A percentile compares a stretch with the other conserved stretches of the same genome.
Evolutionary conservation across 2,113 vertebrate species (phyloP).

Genomic region (western clawed frog (Xenopus tropicalis)): UCB_Xtro_10.0 CM004443.2:32481001-32481500

Average conservation of each 20-base stretch:
- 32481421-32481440: too few species aligned
- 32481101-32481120: too few species aligned
- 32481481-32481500: too few species aligned
- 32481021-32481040: too few species aligned
- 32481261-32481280: not conserved
- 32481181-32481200: not conserved
- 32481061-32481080: too few species aligned
- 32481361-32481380: not conserved
- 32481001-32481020: too few species aligned
- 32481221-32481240: not conserved
- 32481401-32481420: too few species aligned
- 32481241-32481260: not conserved
- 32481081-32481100: too few species aligned
- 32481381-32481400: not conserved
- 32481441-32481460: too few species aligned
- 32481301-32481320: not conserved
- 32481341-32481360: not conserved
- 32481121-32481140: not conserved
- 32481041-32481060: too few species aligned
- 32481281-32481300: not conserved
- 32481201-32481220: not conserved
- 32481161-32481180: not conserved
- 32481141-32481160: not conserved
- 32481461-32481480: too few species aligned
- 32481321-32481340: not conserved